phyloP scores from a whole-genome alignment of 2,113 vertebrate species.

The Lipophrys pholis region DNA sequence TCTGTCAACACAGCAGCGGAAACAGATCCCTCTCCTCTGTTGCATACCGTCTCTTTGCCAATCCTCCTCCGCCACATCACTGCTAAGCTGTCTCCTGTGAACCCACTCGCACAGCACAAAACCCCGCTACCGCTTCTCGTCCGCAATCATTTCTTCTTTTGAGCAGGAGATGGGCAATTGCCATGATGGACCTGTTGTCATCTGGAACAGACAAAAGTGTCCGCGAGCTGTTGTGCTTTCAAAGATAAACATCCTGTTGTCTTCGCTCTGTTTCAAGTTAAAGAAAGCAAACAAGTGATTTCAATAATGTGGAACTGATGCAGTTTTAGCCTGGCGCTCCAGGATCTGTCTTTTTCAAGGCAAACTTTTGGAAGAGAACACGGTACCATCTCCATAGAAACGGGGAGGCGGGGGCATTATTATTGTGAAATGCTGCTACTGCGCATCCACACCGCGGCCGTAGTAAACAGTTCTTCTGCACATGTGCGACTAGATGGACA shows the following conservation, averaged over 20 bases:
- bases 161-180: constrained; percentile 23
- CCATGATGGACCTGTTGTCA: constrained; percentile 32
- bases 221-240: neutral
- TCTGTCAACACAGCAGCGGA: constrained; percentile 43
- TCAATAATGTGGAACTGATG: constrained; percentile 19
- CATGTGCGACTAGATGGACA: too few species aligned
- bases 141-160: constrained; percentile 38
- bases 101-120: constrained; percentile 26
- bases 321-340: neutral
- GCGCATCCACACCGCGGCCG: too few species aligned
- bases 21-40: constrained; percentile 24
- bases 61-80: constrained; percentile 27
- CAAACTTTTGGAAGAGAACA: neutral
- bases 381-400: too few species aligned
- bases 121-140: constrained; percentile 12
- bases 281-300: constrained; percentile 20
- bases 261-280: constrained; percentile 6
- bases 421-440: too few species aligned
- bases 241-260: constrained; percentile 43
- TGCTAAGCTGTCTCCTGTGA: constrained; percentile 42
- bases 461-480: too few species aligned
- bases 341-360: neutral
- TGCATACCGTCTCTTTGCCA: constrained; percentile 4
- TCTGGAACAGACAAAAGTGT: constrained; percentile 25
- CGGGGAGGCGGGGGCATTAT: too few species aligned